Conservation (phyloP, 2,113 vertebrate species). For the Euleptes europaea region DNA sequence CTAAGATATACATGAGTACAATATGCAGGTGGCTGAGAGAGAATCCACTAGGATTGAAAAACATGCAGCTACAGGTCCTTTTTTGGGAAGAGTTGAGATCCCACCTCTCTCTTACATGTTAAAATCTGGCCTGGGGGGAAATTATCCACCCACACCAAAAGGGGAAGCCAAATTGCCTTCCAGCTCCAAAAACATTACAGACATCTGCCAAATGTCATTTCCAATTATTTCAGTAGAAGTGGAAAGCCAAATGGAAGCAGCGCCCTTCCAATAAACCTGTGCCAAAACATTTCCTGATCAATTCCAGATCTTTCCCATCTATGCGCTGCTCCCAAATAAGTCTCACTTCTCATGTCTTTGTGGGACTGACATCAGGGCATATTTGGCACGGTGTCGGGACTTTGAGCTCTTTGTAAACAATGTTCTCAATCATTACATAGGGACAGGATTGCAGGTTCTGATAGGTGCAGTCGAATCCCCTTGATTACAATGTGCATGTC, state of each 20-base stretch:
- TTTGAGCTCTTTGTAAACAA: slow-evolving; percentile 54
- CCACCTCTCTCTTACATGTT: slow-evolving; percentile 56
- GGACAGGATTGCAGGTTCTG: slow-evolving; percentile 43
- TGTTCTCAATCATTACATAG: slow-evolving; percentile 45
- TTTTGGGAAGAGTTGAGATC: slow-evolving; percentile 59
- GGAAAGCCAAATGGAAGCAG: slow-evolving; percentile 61
- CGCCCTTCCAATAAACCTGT: slow-evolving; percentile 55
- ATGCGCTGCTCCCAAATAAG: slow-evolving; percentile 42
- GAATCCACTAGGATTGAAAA: slow-evolving; percentile 48
- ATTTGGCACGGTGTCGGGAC: slow-evolving; percentile 51
- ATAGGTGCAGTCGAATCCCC: slow-evolving; percentile 2
- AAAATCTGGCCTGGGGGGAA: slow-evolving; percentile 54
- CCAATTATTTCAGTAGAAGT: slow-evolving; percentile 65
- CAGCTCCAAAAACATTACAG: slow-evolving; percentile 61
- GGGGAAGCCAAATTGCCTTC: slow-evolving; percentile 65
- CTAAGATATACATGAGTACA: slow-evolving; percentile 40
- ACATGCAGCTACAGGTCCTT: slow-evolving; percentile 43
- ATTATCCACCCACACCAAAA: slow-evolving; percentile 56
- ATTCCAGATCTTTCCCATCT: slow-evolving; percentile 54
- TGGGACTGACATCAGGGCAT: slow-evolving; percentile 46
- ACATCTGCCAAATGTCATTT: slow-evolving; percentile 65
- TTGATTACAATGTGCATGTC: slow-evolving; percentile 24
- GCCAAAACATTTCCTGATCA: slow-evolving; percentile 58
- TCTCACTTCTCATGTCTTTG: slow-evolving; percentile 39
- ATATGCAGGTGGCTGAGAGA: slow-evolving; percentile 52